phyloP scores from a whole-genome alignment of 2,113 vertebrate genomes.

The Lophochroa leadbeateri region DNA sequence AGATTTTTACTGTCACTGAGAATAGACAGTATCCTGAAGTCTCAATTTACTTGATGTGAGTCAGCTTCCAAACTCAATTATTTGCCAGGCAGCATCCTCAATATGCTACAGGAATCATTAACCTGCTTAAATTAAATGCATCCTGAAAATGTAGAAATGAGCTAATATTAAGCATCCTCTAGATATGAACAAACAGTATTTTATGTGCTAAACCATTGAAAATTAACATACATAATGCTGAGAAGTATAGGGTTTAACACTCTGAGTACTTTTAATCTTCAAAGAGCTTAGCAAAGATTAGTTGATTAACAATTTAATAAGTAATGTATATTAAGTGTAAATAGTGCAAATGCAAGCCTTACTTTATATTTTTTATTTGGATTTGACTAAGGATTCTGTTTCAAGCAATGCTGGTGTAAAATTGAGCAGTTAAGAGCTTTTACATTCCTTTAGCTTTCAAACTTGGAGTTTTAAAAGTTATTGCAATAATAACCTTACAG shows the following conservation, averaged over 20 bases:
- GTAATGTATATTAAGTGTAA: background rate
- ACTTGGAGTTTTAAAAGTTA: background rate
- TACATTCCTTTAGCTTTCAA: background rate
- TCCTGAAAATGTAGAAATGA: slow-evolving; percentile 44
- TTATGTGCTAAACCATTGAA: slow-evolving; percentile 18
- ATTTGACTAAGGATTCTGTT: background rate
- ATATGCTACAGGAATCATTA: slow-evolving; percentile 20
- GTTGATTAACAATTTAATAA: slow-evolving; percentile 45
- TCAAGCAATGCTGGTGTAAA: background rate
- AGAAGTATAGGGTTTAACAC: slow-evolving; percentile 30
- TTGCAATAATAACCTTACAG: background rate
- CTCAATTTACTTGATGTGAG: background rate
- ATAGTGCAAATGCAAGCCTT: background rate
- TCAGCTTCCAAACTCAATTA: slow-evolving; percentile 11
- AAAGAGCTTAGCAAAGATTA: background rate
- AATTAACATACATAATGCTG: background rate
- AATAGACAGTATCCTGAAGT: background rate
- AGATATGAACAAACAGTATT: background rate
- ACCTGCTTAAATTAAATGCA: slow-evolving; percentile 6
- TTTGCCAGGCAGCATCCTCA: background rate
- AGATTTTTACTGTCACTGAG: background rate
- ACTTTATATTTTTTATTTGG: background rate
- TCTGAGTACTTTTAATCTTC: slow-evolving; percentile 21
- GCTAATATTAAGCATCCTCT: slow-evolving; percentile 52
- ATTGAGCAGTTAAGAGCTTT: background rate